Percentiles rank a stretch among this genome's conserved stretches.
These are phyloP conservation scores for Rhynchopsitta pachyrhyncha DNA, from an alignment of 2,113 vertebrate genomes.

Conservation along the genomic window DNA sequence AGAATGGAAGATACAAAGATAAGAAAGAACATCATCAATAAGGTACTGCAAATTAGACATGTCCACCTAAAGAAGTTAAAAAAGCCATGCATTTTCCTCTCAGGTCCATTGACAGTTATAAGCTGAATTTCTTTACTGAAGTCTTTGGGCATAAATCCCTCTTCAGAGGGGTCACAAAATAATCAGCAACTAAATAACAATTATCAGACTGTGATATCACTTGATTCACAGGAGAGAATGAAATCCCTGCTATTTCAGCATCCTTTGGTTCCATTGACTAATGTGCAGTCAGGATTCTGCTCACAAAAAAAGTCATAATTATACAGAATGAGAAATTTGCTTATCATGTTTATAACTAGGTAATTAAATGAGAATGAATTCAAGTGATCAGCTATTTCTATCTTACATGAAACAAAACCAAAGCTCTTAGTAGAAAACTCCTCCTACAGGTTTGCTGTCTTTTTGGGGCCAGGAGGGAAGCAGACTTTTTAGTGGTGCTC, in stretches of 20 bases:
- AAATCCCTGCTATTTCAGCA: background rate
- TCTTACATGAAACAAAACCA: background rate
- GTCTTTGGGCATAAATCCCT: background rate
- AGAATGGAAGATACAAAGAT: background rate
- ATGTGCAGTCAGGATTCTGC: background rate
- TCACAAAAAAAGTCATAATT: background rate
- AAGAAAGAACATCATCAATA: background rate
- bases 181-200: background rate
- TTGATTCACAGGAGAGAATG: background rate
- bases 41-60: background rate
- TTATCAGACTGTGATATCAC: background rate
- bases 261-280: background rate
- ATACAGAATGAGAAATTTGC: background rate
- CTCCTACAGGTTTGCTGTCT: background rate
- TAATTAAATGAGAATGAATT: background rate
- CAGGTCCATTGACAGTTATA: background rate
- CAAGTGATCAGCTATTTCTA: background rate
- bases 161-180: background rate
- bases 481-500: background rate
- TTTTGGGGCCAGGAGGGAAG: background rate
- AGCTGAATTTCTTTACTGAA: background rate
- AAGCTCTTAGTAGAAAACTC: background rate
- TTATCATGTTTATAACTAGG: background rate
- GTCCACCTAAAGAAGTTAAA: background rate
- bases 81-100: background rate